A percentile compares a stretch with the other conserved stretches of the same genome.
Evolutionary conservation across 2,113 vertebrate genomes (phyloP).

Genomic region (Oceanites oceanicus): DNA sequence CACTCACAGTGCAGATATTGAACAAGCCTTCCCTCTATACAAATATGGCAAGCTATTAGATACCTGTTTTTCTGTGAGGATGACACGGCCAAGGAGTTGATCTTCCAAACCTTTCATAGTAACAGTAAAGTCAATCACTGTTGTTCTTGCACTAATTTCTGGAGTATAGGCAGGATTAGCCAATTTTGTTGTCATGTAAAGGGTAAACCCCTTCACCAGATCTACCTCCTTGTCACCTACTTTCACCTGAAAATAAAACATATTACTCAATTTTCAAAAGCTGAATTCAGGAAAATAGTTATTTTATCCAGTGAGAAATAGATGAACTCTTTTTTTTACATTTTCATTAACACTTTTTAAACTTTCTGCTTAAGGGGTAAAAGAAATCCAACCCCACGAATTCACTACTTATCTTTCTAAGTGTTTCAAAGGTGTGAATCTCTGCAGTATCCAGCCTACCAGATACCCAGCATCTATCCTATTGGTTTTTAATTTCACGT

Average conservation of each 20-base stretch:
- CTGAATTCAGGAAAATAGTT: neutral
- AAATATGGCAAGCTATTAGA: neutral
- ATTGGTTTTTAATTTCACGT: neutral
- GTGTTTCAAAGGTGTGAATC: neutral
- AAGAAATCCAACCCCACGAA: neutral
- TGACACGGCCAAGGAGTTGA: constrained; percentile 85
- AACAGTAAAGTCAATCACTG: constrained; percentile 85
- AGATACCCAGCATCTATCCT: neutral
- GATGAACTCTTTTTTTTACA: neutral
- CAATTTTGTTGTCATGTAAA: constrained; percentile 86
- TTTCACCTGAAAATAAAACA: constrained; percentile 76
- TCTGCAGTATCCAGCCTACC: neutral
- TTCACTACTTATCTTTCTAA: neutral
- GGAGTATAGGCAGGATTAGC: constrained; percentile 85
- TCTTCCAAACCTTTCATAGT: constrained; percentile 83
- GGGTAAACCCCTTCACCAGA: constrained; percentile 76
- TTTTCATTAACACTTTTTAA: neutral
- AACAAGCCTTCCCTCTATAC: neutral
- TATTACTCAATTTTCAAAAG: neutral
- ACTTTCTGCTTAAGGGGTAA: neutral
- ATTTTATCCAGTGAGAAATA: neutral
- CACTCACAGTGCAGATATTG: neutral
- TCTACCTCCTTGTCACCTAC: constrained; percentile 86
- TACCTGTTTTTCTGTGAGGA: constrained; percentile 84
- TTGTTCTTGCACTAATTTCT: constrained; percentile 82